phyloP scores from a whole-genome alignment of 2,797 vertebrate genomes.

The Taenioides sp. region DNA sequence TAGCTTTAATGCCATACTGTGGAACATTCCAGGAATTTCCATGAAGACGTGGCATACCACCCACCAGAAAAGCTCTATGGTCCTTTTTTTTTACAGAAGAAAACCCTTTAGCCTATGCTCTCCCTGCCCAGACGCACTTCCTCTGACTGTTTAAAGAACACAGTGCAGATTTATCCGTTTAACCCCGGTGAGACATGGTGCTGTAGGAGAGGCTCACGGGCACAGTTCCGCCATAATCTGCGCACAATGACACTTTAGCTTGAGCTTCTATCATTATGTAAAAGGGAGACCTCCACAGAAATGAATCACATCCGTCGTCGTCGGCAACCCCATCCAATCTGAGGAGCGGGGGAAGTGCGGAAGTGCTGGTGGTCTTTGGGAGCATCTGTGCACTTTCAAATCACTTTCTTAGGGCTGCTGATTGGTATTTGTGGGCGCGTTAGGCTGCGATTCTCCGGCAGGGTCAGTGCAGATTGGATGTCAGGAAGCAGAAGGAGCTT shows the following conservation, averaged over 20 bases:
- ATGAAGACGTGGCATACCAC: neutral
- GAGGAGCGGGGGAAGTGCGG: constrained; percentile 11
- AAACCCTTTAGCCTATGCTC: neutral
- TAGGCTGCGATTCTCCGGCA: constrained; percentile 35
- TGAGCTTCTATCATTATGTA: constrained; percentile 40
- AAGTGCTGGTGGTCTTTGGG: constrained; percentile 26
- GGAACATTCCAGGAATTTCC: neutral
- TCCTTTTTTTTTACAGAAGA: neutral
- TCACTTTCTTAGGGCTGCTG: constrained; percentile 35
- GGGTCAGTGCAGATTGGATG: constrained; percentile 19
- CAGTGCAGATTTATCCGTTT: neutral
- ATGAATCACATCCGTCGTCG: constrained; percentile 49
- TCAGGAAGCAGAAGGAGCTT: constrained; percentile 15
- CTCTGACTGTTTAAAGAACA: neutral
- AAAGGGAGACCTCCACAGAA: constrained; percentile 37
- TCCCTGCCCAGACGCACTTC: neutral
- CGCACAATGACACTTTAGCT: constrained; percentile 25
- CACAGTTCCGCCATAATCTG: constrained; percentile 34
- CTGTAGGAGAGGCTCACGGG: constrained; percentile 23
- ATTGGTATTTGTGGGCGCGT: constrained; percentile 43
- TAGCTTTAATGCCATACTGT: neutral
- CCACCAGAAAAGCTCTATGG: neutral
- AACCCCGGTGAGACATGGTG: neutral
- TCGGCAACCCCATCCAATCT: constrained; percentile 27
- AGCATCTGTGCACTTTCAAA: constrained; percentile 29